Evolutionary conservation across 2,113 vertebrate genomes (phyloP).

Genomic region (Pandion haliaetus): DNA sequence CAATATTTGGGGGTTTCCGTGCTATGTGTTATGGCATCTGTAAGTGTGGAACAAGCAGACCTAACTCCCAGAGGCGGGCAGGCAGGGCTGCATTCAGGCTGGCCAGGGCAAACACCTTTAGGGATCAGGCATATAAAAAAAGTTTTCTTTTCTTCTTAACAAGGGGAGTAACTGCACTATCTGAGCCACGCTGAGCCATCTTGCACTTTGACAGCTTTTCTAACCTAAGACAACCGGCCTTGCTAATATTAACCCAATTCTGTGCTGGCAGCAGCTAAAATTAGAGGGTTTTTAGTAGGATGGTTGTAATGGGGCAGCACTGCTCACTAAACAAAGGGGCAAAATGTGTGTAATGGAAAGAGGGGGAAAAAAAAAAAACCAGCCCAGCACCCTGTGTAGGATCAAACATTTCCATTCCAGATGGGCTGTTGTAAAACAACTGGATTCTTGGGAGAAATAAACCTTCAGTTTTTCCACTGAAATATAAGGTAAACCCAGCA

Average conservation of each 20-base stretch:
- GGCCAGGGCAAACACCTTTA: neutral
- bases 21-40: accelerated
- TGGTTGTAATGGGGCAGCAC: neutral
- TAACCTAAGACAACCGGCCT: neutral
- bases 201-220: neutral
- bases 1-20: neutral
- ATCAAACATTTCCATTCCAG: neutral
- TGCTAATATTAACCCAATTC: neutral
- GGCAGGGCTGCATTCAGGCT: neutral
- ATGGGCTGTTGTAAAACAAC: neutral
- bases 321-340: neutral
- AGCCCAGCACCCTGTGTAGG: neutral
- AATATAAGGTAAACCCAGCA: neutral
- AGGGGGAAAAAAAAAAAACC: accelerated
- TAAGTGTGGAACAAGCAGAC: neutral
- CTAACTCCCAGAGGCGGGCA: neutral
- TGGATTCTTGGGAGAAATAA: neutral
- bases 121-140: neutral
- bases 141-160: neutral
- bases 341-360: neutral
- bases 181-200: neutral
- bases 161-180: neutral
- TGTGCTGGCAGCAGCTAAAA: neutral
- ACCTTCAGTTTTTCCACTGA: neutral
- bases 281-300: neutral